These are phyloP conservation scores for Polypedilum vanderplanki DNA, from an alignment of 1,140 invertebrate genomes.

Conservation along the genomic window DNA sequence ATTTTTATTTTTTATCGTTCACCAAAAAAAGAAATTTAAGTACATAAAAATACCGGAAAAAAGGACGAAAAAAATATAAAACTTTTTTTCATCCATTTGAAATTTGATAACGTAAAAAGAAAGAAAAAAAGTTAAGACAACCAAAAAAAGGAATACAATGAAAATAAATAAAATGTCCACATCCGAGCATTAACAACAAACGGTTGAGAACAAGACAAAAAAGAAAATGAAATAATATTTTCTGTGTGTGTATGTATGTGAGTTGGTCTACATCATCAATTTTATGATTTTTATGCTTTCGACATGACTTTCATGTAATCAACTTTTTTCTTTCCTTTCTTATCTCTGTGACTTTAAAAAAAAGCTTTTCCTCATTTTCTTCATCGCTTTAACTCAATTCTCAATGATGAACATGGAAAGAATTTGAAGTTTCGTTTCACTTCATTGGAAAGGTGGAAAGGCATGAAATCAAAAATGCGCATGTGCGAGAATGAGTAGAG, in stretches of 20 bases:
- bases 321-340: neutral
- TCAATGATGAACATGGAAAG: neutral
- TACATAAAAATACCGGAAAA: too few relatives aligned
- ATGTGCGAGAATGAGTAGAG: neutral
- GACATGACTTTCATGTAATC: slow-evolving; percentile 17
- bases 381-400: neutral
- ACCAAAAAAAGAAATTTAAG: too few relatives aligned
- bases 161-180: slow-evolving; percentile 6
- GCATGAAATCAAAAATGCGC: neutral
- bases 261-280: slow-evolving; percentile 9
- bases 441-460: neutral
- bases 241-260: neutral
- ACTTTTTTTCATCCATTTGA: neutral
- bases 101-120: neutral
- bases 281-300: slow-evolving; percentile 19
- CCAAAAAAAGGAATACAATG: neutral
- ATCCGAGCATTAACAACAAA: neutral
- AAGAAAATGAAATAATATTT: neutral
- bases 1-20: too few relatives aligned
- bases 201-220: neutral
- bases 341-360: neutral
- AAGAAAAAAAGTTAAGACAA: slow-evolving; percentile 20
- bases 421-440: slow-evolving; percentile 2
- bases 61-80: neutral
- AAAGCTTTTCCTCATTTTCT: neutral